Conservation (phyloP, 2,113 vertebrate genomes). For the Lichenostomus cassidix region DNA sequence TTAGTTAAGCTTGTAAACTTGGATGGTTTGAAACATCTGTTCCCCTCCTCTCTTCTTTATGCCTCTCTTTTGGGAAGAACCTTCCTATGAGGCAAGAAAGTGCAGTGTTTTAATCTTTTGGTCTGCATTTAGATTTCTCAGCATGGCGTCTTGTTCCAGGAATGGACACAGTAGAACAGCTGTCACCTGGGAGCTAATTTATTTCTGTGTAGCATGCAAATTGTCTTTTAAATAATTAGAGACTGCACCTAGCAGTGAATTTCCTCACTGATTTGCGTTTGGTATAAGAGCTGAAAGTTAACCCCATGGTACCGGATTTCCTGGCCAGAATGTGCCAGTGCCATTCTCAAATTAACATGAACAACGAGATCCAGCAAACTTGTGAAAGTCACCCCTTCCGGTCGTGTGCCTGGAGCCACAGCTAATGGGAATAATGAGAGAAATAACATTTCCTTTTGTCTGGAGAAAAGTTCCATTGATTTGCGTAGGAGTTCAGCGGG, state of each 20-base stretch:
- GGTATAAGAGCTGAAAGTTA: not conserved
- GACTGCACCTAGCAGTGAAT: slow-evolving; percentile 44
- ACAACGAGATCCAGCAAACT: not conserved
- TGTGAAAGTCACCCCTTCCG: not conserved
- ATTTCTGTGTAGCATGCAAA: slow-evolving; percentile 65
- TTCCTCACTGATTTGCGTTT: slow-evolving; percentile 32
- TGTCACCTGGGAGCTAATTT: slow-evolving; percentile 70
- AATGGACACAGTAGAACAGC: slow-evolving; percentile 41
- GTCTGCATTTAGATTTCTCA: slow-evolving; percentile 41
- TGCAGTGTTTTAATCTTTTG: not conserved
- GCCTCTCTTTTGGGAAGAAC: not conserved
- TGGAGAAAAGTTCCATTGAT: not conserved
- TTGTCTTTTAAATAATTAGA: slow-evolving; percentile 66
- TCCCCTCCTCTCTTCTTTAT: not conserved
- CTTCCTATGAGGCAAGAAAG: not conserved
- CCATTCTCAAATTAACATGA: slow-evolving; percentile 25
- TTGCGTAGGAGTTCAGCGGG: not conserved
- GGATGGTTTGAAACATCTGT: not conserved
- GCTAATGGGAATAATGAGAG: not conserved
- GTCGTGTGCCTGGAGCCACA: rapidly evolving
- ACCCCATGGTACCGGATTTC: slow-evolving; percentile 37
- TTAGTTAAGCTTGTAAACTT: not conserved
- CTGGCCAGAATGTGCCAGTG: not conserved
- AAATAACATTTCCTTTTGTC: not conserved
- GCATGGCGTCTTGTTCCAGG: slow-evolving; percentile 32